Conservation (phyloP, 2,797 vertebrate species). For the Labroides dimidiatus region DNA sequence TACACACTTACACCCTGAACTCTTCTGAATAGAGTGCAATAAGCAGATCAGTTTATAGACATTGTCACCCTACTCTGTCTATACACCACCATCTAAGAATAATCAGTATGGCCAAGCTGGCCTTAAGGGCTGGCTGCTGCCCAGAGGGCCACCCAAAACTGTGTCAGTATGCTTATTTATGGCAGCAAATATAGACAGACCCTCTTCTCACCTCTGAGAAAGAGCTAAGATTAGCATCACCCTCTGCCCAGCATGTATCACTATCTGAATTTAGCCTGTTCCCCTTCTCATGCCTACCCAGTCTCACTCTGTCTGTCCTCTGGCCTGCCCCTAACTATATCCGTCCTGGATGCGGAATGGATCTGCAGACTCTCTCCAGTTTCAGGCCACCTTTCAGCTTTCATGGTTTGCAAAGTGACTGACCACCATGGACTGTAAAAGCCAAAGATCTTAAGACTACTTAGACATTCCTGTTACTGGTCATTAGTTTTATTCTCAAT, state of each 20-base stretch:
- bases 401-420: slow-evolving; percentile 56
- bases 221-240: slow-evolving; percentile 81
- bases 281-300: slow-evolving; percentile 63
- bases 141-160: slow-evolving; percentile 76
- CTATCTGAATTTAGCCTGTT: slow-evolving; percentile 71
- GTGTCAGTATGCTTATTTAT: slow-evolving; percentile 84
- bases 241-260: slow-evolving; percentile 76
- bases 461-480: not conserved
- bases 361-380: slow-evolving; percentile 67
- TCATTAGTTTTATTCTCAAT: slow-evolving; percentile 1
- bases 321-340: slow-evolving; percentile 72
- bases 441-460: slow-evolving; percentile 1
- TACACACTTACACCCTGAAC: slow-evolving; percentile 55
- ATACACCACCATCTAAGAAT: slow-evolving; percentile 66
- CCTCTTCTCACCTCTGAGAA: slow-evolving; percentile 82
- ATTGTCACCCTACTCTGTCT: slow-evolving; percentile 59
- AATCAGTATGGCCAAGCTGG: slow-evolving; percentile 50
- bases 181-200: slow-evolving; percentile 81
- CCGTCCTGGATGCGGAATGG: slow-evolving; percentile 63
- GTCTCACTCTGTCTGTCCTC: slow-evolving; percentile 74
- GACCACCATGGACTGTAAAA: slow-evolving; percentile 29
- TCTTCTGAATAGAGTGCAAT: slow-evolving; percentile 42
- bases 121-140: slow-evolving; percentile 60
- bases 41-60: slow-evolving; percentile 62
- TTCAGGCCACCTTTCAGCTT: slow-evolving; percentile 61